Evolutionary conservation across 2,113 vertebrate genomes (phyloP).

Genomic region (Climacteris rufus): DNA sequence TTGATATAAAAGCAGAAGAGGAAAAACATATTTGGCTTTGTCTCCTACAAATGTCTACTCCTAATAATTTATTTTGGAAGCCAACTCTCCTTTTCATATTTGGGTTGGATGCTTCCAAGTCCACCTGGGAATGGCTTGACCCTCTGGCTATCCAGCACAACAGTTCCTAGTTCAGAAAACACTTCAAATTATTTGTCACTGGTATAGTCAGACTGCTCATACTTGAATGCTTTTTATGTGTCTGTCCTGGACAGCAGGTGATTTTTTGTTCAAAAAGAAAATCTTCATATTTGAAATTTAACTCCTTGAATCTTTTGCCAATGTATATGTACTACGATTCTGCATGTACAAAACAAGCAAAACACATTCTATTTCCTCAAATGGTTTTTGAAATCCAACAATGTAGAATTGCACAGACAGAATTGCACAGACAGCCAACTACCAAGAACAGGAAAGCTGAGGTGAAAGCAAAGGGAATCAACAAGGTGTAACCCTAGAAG

Average conservation of each 20-base stretch:
- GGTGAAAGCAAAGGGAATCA: background rate
- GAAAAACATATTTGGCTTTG: constrained; percentile 56
- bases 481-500: background rate
- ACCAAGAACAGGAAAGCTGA: background rate
- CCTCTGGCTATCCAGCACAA: background rate
- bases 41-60: constrained; percentile 40
- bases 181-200: background rate
- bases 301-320: background rate
- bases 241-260: background rate
- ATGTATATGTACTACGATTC: background rate
- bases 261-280: background rate
- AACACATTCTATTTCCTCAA: background rate
- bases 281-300: background rate
- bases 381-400: background rate
- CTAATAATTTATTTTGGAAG: constrained; percentile 55
- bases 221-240: background rate
- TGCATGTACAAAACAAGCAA: background rate
- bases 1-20: constrained; percentile 53
- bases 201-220: background rate
- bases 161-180: background rate
- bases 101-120: constrained; percentile 41
- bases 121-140: constrained; percentile 26
- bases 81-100: constrained; percentile 28
- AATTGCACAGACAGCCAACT: background rate
- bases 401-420: background rate